A percentile compares a stretch with the other conserved stretches of the same genome.
Conservation (phyloP, 2,113 vertebrate genomes). For the Hemichromis elongatus region DNA sequence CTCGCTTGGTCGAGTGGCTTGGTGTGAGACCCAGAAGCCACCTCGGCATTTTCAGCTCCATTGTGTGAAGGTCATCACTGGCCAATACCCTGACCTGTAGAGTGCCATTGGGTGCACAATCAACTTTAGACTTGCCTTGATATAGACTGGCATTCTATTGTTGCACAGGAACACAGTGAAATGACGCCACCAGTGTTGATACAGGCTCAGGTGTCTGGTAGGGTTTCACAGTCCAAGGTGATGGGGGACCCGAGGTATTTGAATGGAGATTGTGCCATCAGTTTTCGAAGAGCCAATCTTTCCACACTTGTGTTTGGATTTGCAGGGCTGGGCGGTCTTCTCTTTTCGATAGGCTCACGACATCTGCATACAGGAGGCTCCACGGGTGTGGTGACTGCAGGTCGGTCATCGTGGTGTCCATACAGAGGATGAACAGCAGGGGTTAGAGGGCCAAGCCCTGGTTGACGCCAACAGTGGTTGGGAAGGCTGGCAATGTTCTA, state of each 20-base stretch:
- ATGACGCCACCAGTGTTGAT: not conserved
- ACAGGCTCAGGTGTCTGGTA: not conserved
- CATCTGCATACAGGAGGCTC: not conserved
- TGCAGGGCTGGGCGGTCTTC: not conserved
- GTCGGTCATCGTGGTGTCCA: fast-evolving
- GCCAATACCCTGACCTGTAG: not conserved
- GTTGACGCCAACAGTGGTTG: fast-evolving
- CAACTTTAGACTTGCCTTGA: not conserved
- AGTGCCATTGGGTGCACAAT: not conserved
- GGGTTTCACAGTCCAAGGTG: fast-evolving
- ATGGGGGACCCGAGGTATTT: not conserved
- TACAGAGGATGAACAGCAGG: not conserved
- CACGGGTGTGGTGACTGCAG: not conserved
- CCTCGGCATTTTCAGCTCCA: no score
- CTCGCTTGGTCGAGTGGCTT: no score
- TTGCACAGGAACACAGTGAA: not conserved
- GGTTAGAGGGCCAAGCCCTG: not conserved
- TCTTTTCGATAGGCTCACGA: not conserved
- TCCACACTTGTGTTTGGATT: not conserved
- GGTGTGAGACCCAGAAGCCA: no score
- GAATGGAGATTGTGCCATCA: not conserved
- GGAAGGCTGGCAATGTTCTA: not conserved
- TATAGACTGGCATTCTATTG: fast-evolving
- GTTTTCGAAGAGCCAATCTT: not conserved
- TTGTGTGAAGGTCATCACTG: fast-evolving